These are phyloP conservation scores for Cheilosia pagana DNA, from an alignment of 2,888 invertebrate genomes.

Conservation along the genomic window DNA sequence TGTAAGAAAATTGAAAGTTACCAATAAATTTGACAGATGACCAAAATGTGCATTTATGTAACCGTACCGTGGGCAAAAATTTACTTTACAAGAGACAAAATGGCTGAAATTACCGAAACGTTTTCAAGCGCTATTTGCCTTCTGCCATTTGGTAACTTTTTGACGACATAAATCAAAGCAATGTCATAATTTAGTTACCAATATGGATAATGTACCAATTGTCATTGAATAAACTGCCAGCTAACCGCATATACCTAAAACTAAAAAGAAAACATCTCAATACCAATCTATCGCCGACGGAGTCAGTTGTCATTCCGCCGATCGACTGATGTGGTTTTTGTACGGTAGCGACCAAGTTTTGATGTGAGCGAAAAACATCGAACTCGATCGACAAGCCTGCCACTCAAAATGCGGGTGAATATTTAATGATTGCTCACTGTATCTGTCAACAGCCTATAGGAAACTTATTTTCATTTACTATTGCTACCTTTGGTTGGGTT, in stretches of 20 bases:
- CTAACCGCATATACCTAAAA: background rate
- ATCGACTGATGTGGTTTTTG: background rate
- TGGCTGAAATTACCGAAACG: too few relatives aligned
- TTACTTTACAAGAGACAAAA: too few relatives aligned
- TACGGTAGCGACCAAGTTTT: background rate
- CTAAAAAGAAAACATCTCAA: background rate
- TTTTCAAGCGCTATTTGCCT: too few relatives aligned
- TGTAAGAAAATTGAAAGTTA: too few relatives aligned
- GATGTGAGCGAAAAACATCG: background rate
- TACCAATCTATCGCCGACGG: background rate
- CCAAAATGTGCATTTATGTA: too few relatives aligned
- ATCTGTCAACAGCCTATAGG: background rate
- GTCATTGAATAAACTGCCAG: background rate
- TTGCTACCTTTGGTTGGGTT: constrained; percentile 12
- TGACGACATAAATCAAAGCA: too few relatives aligned
- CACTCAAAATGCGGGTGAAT: constrained; percentile 1
- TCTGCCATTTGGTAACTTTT: too few relatives aligned
- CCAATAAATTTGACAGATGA: too few relatives aligned
- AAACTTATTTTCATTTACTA: background rate
- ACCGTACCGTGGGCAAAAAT: too few relatives aligned
- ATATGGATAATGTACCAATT: too few relatives aligned
- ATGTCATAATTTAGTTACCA: too few relatives aligned
- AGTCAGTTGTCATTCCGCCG: background rate
- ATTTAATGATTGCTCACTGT: background rate
- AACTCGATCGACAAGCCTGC: background rate